Evolutionary conservation across 2,113 vertebrate genomes (phyloP).

Genomic region (Tonatia bakeri): DNA sequence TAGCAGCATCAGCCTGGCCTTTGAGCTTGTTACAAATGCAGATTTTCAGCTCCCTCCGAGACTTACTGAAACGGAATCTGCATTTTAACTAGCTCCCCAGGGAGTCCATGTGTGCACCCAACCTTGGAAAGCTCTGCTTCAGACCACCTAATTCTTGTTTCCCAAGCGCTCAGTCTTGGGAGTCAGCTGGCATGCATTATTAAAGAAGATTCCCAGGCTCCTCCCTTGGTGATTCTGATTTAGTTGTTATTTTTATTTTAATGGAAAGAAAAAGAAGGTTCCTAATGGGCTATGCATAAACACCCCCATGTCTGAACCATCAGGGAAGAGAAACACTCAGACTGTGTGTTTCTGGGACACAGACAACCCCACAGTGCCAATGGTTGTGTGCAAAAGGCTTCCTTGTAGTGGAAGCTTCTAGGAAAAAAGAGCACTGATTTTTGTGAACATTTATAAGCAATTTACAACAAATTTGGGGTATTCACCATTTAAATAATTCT

Average conservation of each 20-base stretch:
- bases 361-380: background rate
- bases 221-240: background rate
- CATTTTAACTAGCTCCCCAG: background rate
- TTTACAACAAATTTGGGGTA: background rate
- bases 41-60: background rate
- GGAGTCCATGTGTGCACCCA: background rate
- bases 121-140: background rate
- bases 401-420: background rate
- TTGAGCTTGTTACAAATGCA: background rate
- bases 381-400: background rate
- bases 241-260: background rate
- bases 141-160: background rate
- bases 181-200: background rate
- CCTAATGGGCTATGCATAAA: background rate
- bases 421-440: background rate
- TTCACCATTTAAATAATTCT: slow-evolving; percentile 22
- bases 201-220: background rate
- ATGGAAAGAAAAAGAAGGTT: background rate
- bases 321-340: background rate
- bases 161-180: accelerated
- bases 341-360: background rate
- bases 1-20: background rate
- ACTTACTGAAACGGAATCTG: background rate
- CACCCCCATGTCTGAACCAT: background rate
- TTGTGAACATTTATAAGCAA: background rate